phyloP scores from a whole-genome alignment of 2,888 invertebrate species.

The Scaptodrosophila latifasciaeformis region DNA sequence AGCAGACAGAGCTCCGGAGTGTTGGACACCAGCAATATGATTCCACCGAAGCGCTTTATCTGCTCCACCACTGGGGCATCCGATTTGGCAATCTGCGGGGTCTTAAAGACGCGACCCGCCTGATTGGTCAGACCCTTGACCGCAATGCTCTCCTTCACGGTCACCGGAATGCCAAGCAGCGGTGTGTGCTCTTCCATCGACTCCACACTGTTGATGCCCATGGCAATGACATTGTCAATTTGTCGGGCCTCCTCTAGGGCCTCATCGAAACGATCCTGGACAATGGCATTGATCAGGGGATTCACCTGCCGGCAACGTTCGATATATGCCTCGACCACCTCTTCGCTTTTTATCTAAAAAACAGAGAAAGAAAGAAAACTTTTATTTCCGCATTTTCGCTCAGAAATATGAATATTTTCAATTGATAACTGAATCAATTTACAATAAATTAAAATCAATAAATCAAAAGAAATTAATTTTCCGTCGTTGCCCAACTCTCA shows the following conservation, averaged over 20 bases:
- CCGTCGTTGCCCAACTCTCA: too few relatives aligned
- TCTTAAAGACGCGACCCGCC: conserved; percentile 80
- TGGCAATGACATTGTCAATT: conserved; percentile 82
- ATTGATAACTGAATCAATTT: conserved; percentile 40
- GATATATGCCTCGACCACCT: conserved; percentile 83
- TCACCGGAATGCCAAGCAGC: conserved; percentile 88
- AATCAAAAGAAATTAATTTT: conserved; percentile 28
- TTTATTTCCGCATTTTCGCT: background rate
- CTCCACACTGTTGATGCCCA: conserved; percentile 77
- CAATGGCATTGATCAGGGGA: conserved; percentile 85
- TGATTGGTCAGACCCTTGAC: conserved; percentile 87
- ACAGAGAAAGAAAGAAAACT: conserved; percentile 6
- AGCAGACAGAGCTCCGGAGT: conserved; percentile 93
- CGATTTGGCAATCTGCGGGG: conserved; percentile 79
- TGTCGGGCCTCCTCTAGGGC: conserved; percentile 85
- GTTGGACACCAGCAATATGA: conserved; percentile 90
- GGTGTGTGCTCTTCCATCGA: conserved; percentile 82
- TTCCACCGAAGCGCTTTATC: conserved; percentile 86
- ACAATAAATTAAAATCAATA: conserved; percentile 57
- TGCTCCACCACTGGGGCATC: conserved; percentile 85
- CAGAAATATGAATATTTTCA: conserved; percentile 5
- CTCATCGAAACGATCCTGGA: conserved; percentile 84
- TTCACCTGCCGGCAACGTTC: conserved; percentile 86
- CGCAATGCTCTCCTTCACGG: conserved; percentile 88
- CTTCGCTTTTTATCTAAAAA: conserved; percentile 82